Evolutionary conservation across 2,888 invertebrate species (phyloP).

Genomic region (Neuroscelio doddi): DNA sequence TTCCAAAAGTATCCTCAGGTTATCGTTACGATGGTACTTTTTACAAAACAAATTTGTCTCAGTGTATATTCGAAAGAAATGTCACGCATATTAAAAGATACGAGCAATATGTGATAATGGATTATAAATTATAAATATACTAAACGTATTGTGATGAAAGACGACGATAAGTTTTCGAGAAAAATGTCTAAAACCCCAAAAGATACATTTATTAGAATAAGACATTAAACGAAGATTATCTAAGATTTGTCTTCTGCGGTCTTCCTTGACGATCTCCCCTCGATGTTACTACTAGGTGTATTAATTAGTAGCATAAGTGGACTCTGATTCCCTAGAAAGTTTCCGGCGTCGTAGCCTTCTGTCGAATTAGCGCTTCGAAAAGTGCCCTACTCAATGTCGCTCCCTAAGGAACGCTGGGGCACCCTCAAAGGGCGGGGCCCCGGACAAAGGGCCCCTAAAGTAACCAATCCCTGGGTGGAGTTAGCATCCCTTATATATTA

Average conservation of each 20-base stretch:
- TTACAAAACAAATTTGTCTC: too few species aligned
- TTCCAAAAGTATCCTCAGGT: too few species aligned
- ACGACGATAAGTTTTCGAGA: too few species aligned
- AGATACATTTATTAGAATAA: too few species aligned
- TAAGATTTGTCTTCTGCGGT: constrained; percentile 4
- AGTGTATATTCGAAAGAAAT: too few species aligned
- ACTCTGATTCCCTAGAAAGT: constrained; percentile 54
- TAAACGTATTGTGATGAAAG: too few species aligned
- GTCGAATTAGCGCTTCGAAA: constrained; percentile 64
- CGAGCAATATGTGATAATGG: too few species aligned
- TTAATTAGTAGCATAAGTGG: constrained; percentile 45
- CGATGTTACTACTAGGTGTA: constrained; percentile 17
- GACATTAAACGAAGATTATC: constrained; percentile 4
- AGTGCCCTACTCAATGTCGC: constrained; percentile 58
- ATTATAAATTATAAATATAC: too few species aligned
- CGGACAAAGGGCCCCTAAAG: constrained; percentile 56
- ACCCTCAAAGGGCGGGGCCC: constrained; percentile 65
- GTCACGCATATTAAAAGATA: too few species aligned
- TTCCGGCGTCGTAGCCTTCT: constrained; percentile 56
- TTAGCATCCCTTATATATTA: constrained; percentile 61
- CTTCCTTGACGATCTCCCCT: constrained; percentile 15
- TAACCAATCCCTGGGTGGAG: constrained; percentile 71
- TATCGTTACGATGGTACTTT: too few species aligned
- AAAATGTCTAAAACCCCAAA: too few species aligned
- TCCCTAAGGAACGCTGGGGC: constrained; percentile 56